Base-by-base conservation (phyloP, 2,797 vertebrate species). In the Galaxias olidus region DNA sequence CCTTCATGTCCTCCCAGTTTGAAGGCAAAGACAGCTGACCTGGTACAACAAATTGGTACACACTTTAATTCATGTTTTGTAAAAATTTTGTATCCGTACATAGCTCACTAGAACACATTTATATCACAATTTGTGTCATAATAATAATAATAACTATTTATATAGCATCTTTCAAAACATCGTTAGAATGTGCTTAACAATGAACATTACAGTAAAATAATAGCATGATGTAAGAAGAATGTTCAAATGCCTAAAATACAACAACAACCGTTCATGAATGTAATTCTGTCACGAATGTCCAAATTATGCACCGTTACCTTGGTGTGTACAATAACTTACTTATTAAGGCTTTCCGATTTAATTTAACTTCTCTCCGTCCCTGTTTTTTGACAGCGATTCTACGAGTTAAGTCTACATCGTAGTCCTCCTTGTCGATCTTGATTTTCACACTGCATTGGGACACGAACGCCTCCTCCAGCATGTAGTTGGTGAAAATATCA, bases 391-490 rank as follows among this genome's bases (percentile, higher is more conserved):
- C 11, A 0, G 87, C 90, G 9, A 1, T 66, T 60, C 19, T n/a
- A 0, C 1, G 1, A 1, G 0, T 0, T 0, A 91, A 0, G 41
- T 92, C 0, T 0, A 90, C 93, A 0, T 0, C 73, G 78, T 82
- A 95, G 0, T 8, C 20, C 0, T 71, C 55, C 0, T 73, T 65
- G 0, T 84, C 19, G 61, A 96, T 90, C 53, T 44, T 70, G 62
- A 98, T 68, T 17, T 2, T 10, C 10, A 89, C 4, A 0, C 0
- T 9, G 1, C 0, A 0, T 0, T 77, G 80, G 0, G 4, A 63
- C 48, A 8, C 59, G 62, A 72, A 86, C 20, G 94, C 94, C 41
- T 89, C 74, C 71, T 98, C 96, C 17, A 98, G 86, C 0, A 65
- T 58, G 53, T 91, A 80, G 83, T 92, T 98, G 57, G 80, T 90